phyloP scores from a whole-genome alignment of 2,113 vertebrate genomes.

The Xenotilapia leptura region DNA sequence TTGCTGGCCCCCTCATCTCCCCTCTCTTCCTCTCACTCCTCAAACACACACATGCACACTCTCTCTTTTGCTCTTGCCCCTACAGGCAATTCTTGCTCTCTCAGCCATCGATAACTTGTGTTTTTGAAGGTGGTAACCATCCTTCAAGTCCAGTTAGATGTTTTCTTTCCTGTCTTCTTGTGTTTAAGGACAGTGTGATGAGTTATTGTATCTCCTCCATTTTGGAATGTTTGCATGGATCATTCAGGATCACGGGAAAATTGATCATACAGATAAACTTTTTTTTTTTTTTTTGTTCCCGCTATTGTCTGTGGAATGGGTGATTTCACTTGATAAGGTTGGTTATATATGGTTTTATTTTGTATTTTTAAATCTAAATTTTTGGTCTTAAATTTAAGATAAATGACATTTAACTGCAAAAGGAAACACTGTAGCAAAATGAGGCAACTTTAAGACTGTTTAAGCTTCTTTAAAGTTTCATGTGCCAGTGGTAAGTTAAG shows the following conservation, averaged over 20 bases:
- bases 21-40: conserved; percentile 37
- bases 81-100: conserved; percentile 57
- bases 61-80: conserved; percentile 50
- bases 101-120: conserved; percentile 60
- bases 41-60: conserved; percentile 33
- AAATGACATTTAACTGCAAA: background rate
- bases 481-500: background rate
- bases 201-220: background rate
- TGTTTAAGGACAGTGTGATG: conserved; percentile 11
- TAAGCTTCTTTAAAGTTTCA: background rate
- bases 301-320: conserved; percentile 11
- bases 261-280: background rate
- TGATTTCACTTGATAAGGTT: conserved; percentile 43
- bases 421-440: background rate
- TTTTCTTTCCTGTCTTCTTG: background rate
- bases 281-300: background rate
- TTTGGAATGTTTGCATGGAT: conserved; percentile 35
- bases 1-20: conserved; percentile 53
- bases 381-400: background rate
- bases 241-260: conserved; percentile 23
- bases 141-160: conserved; percentile 49
- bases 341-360: background rate
- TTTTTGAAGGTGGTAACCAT: conserved; percentile 62
- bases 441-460: background rate
- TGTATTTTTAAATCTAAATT: background rate